Evolutionary conservation across 2,113 vertebrate genomes (phyloP).

Genomic region (Aramus guarauna): DNA sequence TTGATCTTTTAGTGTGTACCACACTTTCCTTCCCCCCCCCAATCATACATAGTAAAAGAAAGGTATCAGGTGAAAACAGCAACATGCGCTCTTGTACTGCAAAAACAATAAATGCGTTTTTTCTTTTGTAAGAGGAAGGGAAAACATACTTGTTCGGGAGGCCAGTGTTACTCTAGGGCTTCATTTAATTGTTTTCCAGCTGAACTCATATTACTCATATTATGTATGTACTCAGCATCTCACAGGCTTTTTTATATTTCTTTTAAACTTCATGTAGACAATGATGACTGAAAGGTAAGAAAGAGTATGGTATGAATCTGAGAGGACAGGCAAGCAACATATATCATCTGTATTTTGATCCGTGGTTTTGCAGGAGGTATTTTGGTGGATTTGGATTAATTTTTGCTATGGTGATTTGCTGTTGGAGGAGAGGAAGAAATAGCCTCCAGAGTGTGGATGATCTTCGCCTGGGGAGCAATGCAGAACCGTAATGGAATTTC

Average conservation of each 20-base stretch:
- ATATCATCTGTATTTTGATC: background rate
- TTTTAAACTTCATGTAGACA: background rate
- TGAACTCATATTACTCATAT: background rate
- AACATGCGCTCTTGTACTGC: background rate
- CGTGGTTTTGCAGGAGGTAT: background rate
- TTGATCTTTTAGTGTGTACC: background rate
- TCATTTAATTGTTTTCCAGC: background rate
- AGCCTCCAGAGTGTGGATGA: background rate
- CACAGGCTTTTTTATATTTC: background rate
- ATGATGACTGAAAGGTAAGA: background rate
- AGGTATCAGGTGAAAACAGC: background rate
- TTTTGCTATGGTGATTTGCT: slow-evolving; percentile 8
- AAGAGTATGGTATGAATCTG: background rate
- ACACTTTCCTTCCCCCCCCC: background rate
- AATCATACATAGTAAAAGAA: background rate
- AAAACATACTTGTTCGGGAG: background rate
- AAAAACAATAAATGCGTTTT: background rate
- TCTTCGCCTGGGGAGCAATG: background rate
- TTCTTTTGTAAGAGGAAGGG: background rate
- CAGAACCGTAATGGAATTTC: background rate
- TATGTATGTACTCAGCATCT: background rate
- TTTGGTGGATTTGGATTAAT: slow-evolving; percentile 22
- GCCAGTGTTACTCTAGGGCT: background rate
- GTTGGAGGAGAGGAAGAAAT: background rate
- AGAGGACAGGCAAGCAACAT: background rate